A percentile compares a stretch with the other conserved stretches of the same genome.
phyloP scores from a whole-genome alignment of 1,140 invertebrate genomes.

The Drusus annulatus region DNA sequence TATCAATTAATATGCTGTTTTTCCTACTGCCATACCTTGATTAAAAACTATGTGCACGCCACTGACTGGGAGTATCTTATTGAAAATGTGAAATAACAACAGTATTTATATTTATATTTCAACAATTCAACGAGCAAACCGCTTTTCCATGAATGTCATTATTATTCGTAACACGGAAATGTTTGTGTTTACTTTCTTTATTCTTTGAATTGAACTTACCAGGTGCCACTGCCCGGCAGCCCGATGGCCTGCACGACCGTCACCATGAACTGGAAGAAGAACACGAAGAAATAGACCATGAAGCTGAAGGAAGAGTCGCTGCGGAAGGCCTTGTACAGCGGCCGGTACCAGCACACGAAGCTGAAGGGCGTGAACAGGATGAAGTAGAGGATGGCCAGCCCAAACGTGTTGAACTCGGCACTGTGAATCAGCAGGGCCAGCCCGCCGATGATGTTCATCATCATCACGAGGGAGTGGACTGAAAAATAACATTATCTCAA shows the following conservation, averaged over 20 bases:
- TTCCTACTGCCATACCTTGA: no score
- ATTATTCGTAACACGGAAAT: no score
- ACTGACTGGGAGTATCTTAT: no score
- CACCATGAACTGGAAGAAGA: constrained; percentile 97
- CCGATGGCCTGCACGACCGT: constrained; percentile 92
- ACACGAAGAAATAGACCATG: constrained; percentile 99
- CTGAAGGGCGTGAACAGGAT: constrained; percentile 96
- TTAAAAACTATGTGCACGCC: no score
- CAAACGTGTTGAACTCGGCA: constrained; percentile 85
- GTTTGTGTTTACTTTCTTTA: no score
- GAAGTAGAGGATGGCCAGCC: constrained; percentile 91
- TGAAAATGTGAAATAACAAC: no score
- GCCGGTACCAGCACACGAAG: constrained; percentile 95
- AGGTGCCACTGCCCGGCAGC: constrained; percentile 82
- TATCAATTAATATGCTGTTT: no score
- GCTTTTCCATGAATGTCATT: no score
- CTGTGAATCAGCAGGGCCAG: constrained; percentile 79
- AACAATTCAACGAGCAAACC: no score
- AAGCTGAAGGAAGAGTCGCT: constrained; percentile 99
- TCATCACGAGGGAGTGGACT: constrained; percentile 91
- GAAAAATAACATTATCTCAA: constrained; percentile 67
- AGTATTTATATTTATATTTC: no score
- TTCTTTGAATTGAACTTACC: constrained; percentile 79
- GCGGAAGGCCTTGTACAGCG: constrained; percentile 82
- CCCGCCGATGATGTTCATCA: constrained; percentile 90